Evolutionary conservation across 2,888 invertebrate genomes (phyloP).

Genomic region (Cantharis lateralis): DNA sequence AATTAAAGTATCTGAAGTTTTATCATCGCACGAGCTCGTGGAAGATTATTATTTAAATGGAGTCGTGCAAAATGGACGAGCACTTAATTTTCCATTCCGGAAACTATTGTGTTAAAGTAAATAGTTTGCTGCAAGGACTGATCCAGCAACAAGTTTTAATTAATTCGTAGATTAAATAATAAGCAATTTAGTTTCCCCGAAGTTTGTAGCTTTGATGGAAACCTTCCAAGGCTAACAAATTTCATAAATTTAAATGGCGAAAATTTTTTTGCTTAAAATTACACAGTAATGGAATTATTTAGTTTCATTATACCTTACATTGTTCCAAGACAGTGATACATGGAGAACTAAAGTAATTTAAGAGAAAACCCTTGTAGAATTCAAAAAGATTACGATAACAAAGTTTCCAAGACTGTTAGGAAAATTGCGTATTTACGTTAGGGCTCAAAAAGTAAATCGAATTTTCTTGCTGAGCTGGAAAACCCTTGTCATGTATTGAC

Average conservation of each 20-base stretch:
- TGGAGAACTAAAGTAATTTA: constrained; percentile 13
- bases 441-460: constrained; percentile 2
- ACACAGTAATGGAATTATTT: constrained; percentile 11
- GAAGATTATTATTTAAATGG: background rate
- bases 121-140: background rate
- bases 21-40: background rate
- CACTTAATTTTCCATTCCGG: background rate
- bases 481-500: constrained; percentile 1
- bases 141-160: constrained; percentile 1
- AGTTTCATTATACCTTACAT: constrained; percentile 13
- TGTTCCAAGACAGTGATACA: constrained; percentile 15
- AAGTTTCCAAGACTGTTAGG: constrained; percentile 5
- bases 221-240: background rate
- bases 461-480: background rate
- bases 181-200: background rate
- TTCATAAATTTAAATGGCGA: constrained; percentile 2
- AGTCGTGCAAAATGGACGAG: background rate
- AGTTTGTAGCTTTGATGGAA: background rate
- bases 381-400: constrained; percentile 17
- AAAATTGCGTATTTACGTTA: constrained; percentile 19
- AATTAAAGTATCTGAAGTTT: background rate
- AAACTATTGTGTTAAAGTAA: background rate
- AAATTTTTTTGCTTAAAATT: background rate
- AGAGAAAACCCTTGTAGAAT: constrained; percentile 12
- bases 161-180: background rate